Evolutionary conservation across 2,888 invertebrate genomes (phyloP).

Genomic region (Lepidocyrtinus sp.): DNA sequence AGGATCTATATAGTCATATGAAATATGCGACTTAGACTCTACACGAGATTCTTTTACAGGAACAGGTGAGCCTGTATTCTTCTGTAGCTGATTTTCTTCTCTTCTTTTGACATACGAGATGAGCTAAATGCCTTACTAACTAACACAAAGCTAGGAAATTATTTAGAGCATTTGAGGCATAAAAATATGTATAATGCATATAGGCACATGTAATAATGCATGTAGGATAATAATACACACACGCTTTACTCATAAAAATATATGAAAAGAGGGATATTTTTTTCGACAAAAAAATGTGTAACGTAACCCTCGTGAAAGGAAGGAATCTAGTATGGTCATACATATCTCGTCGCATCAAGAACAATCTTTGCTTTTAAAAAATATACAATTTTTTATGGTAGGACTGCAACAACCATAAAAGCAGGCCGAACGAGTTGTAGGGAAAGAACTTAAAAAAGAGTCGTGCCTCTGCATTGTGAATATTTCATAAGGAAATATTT

Average conservation of each 20-base stretch:
- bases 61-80: conserved; percentile 23
- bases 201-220: no score
- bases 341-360: conserved; percentile 2
- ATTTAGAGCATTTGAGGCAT: conserved; percentile 41
- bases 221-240: no score
- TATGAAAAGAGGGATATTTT: conserved; percentile 1
- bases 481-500: neutral
- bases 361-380: neutral
- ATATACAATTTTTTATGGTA: neutral
- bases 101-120: conserved; percentile 20
- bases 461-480: conserved; percentile 6
- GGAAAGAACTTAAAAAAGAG: neutral
- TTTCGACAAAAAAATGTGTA: conserved; percentile 28
- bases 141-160: conserved; percentile 23
- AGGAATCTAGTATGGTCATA: neutral
- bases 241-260: no score
- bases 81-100: conserved; percentile 19
- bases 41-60: conserved; percentile 20
- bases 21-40: neutral
- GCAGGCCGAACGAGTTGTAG: neutral
- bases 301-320: neutral
- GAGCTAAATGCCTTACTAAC: neutral
- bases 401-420: neutral
- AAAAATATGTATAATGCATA: conserved; percentile 13
- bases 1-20: conserved; percentile 2